Evolutionary conservation across 2,888 invertebrate species (phyloP).

Genomic region (Acanthosepion esculentum): DNA sequence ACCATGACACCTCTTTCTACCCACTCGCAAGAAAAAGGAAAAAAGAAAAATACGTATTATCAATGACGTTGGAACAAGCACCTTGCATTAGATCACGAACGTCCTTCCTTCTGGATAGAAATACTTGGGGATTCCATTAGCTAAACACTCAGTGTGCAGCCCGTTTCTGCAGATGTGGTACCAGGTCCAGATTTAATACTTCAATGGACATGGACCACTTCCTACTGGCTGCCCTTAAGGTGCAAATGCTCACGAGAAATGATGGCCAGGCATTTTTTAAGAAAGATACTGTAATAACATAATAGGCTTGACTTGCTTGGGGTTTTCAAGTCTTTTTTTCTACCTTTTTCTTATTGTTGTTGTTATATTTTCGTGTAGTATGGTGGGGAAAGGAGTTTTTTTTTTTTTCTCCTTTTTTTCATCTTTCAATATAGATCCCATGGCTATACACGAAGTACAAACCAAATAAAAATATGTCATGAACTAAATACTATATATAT

Average conservation of each 20-base stretch:
- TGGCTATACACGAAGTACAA: constrained; percentile 11
- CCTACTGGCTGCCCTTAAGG: constrained; percentile 3
- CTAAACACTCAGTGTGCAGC: constrained; percentile 18
- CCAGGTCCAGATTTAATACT: neutral
- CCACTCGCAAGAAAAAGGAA: neutral
- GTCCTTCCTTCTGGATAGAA: constrained; percentile 18
- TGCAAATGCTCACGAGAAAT: neutral
- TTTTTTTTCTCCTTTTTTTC: neutral
- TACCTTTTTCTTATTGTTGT: neutral
- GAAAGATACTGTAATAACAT: constrained; percentile 20
- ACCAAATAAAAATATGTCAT: neutral
- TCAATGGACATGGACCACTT: constrained; percentile 33
- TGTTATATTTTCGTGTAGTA: neutral
- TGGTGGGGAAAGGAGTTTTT: neutral
- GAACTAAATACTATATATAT: neutral
- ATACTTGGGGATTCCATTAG: constrained; percentile 20
- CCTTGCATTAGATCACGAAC: neutral
- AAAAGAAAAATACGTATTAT: neutral
- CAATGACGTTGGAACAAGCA: neutral
- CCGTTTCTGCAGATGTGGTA: neutral
- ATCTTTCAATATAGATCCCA: neutral
- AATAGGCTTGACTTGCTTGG: neutral
- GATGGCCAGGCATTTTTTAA: neutral
- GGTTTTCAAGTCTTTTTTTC: neutral
- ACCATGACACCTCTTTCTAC: neutral